Base-by-base conservation (phyloP, 2,888 invertebrate species). In the Actias luna region DNA sequence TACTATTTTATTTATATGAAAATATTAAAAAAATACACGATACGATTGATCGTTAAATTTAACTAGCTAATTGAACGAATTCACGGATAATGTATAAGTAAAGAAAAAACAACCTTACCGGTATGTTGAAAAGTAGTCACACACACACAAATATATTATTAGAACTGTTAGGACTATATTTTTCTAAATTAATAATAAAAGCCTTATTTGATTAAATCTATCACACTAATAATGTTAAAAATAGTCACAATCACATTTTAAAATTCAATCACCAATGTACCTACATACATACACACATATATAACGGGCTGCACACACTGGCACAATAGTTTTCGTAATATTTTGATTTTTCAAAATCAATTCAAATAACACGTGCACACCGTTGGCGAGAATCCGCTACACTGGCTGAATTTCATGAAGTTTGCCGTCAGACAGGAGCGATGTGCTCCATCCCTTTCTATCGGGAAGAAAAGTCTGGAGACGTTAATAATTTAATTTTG, bases 171-270 rank as follows among this genome's bases (percentile, higher is more conserved):
- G n/a, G n/a, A n/a, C n/a, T n/a, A n/a, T n/a, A n/a, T n/a, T n/a
- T n/a, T n/a, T n/a, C n/a, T n/a, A n/a, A n/a, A n/a, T n/a, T n/a
- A n/a, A n/a, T n/a, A n/a, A n/a, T n/a, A n/a, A 27, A 59, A 36
- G 39, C 5, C 35, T 29, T 16, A n/a, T 18, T 10, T 42, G 5
- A 42, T 42, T 39, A 0, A n/a, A 39, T 18, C n/a, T 27, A 14
- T 2, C 29, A 25, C 8, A n/a, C 7, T 5, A 1, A 59, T 22
- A 25, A 39, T 27, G 35, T 42, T 39, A 27, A 39, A 59, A 59
- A 42, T 50, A 25, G 69, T 75, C 82, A 81, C 82, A 80, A 79
- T 72, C 82, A 78, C 77, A 71, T 73, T 65, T 50, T 67, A 59
- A 27, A 42, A 55, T 52, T n/a, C 25, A 59, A 22, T 16, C 36